phyloP scores from a whole-genome alignment of 1,140 invertebrate species.

The Pseudomyrmex pallidus region DNA sequence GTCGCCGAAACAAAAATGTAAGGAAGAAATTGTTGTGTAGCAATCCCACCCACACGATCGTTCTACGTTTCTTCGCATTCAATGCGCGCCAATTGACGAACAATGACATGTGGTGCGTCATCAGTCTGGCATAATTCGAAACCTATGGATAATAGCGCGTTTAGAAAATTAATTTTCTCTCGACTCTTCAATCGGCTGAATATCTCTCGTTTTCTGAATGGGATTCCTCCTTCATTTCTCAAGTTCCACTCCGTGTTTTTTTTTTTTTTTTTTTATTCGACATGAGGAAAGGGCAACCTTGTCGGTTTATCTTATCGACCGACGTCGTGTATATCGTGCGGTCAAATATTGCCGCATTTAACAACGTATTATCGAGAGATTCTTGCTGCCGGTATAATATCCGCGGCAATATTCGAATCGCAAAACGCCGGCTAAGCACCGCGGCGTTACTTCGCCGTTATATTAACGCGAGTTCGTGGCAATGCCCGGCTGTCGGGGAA shows the following conservation, averaged over 20 bases:
- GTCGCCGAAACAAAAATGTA: constrained; percentile 16
- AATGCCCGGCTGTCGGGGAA: constrained; percentile 31
- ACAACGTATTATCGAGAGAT: constrained; percentile 20
- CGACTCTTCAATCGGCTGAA: neutral
- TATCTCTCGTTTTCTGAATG: constrained; percentile 7
- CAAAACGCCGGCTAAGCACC: constrained; percentile 14
- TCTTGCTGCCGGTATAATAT: neutral
- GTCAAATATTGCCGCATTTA: neutral
- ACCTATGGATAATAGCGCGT: neutral
- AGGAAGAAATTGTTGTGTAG: constrained; percentile 59
- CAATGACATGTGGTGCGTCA: constrained; percentile 57
- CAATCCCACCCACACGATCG: constrained; percentile 60
- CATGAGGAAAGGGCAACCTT: neutral
- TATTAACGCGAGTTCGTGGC: constrained; percentile 39
- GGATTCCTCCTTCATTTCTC: neutral
- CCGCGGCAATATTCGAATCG: constrained; percentile 12
- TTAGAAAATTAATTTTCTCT: constrained; percentile 47
- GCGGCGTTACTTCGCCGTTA: constrained; percentile 15
- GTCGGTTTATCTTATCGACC: too few species aligned
- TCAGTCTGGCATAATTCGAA: constrained; percentile 41
- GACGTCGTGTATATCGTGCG: too few species aligned
- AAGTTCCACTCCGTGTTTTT: neutral
- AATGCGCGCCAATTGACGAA: constrained; percentile 24
- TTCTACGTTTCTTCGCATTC: constrained; percentile 42
- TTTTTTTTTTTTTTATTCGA: neutral